These are phyloP conservation scores for Anomalospiza imberbis DNA, from an alignment of 2,797 vertebrate species.

Conservation along the genomic window DNA sequence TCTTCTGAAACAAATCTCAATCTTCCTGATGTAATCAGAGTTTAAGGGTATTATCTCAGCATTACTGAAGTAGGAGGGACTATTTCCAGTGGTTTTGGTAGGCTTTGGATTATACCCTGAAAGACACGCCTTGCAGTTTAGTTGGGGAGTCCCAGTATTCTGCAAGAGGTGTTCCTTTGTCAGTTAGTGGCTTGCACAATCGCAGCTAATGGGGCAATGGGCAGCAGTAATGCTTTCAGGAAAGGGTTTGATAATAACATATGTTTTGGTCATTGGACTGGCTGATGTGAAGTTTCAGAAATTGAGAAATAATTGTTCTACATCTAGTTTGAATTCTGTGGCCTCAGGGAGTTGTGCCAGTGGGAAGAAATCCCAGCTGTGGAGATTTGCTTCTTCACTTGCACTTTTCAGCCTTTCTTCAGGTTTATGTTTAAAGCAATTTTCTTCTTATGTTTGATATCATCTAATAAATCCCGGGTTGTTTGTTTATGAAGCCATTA, in stretches of 20 bases:
- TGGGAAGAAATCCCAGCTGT: background rate
- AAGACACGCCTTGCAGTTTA: background rate
- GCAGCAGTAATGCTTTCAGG: background rate
- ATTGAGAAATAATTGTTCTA: background rate
- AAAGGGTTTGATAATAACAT: background rate
- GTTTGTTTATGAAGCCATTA: background rate
- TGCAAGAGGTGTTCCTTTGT: background rate
- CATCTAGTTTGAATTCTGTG: background rate
- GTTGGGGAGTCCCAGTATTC: background rate
- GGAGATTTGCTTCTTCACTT: background rate
- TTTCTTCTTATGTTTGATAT: background rate
- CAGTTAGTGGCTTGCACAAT: background rate
- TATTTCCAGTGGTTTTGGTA: background rate
- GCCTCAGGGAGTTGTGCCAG: background rate
- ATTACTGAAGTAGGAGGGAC: background rate
- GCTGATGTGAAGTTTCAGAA: background rate
- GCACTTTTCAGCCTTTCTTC: background rate
- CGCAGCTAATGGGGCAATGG: background rate
- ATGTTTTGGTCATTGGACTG: background rate
- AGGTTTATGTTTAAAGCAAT: background rate
- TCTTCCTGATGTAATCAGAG: background rate
- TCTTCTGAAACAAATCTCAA: background rate
- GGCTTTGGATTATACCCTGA: background rate
- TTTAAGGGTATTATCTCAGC: background rate
- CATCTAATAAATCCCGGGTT: background rate